Conservation (phyloP, 23 tunicate genomes). For the Aplidium turbinatum region DNA sequence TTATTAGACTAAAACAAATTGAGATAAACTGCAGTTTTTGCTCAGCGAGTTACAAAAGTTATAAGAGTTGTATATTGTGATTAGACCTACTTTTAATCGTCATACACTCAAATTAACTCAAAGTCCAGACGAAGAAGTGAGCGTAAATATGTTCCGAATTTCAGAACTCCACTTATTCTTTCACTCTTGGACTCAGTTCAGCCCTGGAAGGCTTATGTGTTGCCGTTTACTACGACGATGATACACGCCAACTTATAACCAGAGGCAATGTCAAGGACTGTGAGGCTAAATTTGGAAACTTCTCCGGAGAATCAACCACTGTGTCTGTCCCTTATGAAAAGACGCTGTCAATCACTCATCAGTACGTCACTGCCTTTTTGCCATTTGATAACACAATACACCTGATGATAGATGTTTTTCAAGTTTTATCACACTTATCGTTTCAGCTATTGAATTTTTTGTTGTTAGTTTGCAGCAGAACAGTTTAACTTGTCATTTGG, state of each 20-base stretch:
- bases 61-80: too few species aligned
- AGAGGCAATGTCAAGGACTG: neutral
- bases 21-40: too few species aligned
- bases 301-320: neutral
- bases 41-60: too few species aligned
- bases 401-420: neutral
- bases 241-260: neutral
- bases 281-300: neutral
- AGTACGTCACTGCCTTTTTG: neutral
- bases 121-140: too few species aligned
- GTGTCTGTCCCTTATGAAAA: neutral
- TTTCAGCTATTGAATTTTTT: neutral
- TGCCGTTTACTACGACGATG: constrained; percentile 20
- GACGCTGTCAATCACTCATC: neutral
- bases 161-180: too few species aligned
- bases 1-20: too few species aligned
- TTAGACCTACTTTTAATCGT: too few species aligned
- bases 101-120: too few species aligned
- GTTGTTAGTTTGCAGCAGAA: too few species aligned
- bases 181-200: too few species aligned
- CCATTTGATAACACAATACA: neutral
- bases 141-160: too few species aligned
- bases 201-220: neutral
- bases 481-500: too few species aligned
- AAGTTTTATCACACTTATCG: neutral